Evolutionary conservation across 2,888 invertebrate genomes (phyloP).

Genomic region (Petrolisthes cinctipes): DNA sequence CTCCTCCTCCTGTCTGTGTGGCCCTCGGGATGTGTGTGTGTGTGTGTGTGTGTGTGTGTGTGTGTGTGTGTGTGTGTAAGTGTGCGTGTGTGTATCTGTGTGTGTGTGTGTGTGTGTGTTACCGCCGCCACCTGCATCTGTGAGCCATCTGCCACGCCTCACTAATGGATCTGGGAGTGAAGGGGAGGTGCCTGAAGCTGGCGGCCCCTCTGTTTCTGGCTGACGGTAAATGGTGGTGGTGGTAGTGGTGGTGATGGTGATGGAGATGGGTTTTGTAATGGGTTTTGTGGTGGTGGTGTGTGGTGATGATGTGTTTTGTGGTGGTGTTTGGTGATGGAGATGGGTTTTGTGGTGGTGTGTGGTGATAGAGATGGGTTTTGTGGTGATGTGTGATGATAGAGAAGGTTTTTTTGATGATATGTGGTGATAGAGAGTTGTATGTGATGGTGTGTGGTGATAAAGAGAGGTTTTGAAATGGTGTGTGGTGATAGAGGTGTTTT

Average conservation of each 20-base stretch:
- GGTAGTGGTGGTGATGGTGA: too few species aligned
- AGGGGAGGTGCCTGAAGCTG: not conserved
- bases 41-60: not conserved
- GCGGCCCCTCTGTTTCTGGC: not conserved
- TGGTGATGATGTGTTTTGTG: not conserved
- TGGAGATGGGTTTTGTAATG: not conserved
- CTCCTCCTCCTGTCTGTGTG: not conserved
- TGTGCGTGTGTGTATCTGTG: not conserved
- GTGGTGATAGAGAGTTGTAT: too few species aligned
- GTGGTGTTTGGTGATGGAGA: too few species aligned
- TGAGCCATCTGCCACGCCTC: not conserved
- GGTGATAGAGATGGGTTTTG: too few species aligned
- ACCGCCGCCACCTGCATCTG: not conserved
- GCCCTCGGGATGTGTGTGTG: not conserved
- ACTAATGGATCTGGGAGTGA: not conserved
- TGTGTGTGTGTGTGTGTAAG: not conserved
- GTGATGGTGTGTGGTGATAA: too few species aligned
- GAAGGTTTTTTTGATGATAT: too few species aligned
- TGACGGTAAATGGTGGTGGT: not conserved
- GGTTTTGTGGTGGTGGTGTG: not conserved
- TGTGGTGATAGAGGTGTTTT: too few species aligned
- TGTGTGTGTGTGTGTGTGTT: conserved; percentile 18
- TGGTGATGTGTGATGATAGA: too few species aligned
- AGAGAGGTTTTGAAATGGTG: too few species aligned
- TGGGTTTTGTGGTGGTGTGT: too few species aligned